phyloP scores from a whole-genome alignment of 1,140 invertebrate genomes.

The Ephestia elutella region DNA sequence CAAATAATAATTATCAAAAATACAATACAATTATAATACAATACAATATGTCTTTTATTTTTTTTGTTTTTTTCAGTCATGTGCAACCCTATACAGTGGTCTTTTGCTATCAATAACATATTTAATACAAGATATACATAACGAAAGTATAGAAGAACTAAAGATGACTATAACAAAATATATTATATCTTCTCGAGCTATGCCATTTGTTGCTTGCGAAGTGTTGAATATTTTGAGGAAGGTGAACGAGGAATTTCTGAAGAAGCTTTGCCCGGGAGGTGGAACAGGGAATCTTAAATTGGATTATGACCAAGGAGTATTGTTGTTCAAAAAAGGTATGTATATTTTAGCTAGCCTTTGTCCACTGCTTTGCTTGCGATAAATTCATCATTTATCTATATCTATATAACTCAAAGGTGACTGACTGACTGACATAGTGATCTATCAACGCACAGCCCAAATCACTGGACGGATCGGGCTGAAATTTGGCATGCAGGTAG shows the following conservation, averaged over 20 bases:
- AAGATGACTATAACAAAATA: conserved; percentile 28
- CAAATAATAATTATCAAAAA: no score
- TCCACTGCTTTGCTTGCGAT: no score
- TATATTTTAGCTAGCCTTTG: conserved; percentile 10
- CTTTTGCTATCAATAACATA: conserved; percentile 33
- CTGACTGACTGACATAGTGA: no score
- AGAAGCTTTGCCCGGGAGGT: conserved; percentile 25
- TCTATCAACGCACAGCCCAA: no score
- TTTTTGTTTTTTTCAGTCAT: conserved; percentile 50
- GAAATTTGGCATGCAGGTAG: no score
- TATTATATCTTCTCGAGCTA: conserved; percentile 35
- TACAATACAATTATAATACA: no score
- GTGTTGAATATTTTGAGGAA: conserved; percentile 25
- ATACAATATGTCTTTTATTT: no score
- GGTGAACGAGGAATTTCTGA: conserved; percentile 14
- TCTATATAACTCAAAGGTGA: no score
- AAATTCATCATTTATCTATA: no score
- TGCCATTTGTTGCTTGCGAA: conserved; percentile 30
- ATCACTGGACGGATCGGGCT: no score
- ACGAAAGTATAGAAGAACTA: not conserved
- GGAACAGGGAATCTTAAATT: conserved; percentile 40
- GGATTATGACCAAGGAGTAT: conserved; percentile 56
- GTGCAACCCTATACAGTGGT: conserved; percentile 48
- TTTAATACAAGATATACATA: conserved; percentile 19
- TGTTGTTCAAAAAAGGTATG: conserved; percentile 52